Percentiles rank a stretch among this genome's conserved stretches.
phyloP scores from a whole-genome alignment of 2,888 invertebrate genomes.

The Strigamia crassipes region DNA sequence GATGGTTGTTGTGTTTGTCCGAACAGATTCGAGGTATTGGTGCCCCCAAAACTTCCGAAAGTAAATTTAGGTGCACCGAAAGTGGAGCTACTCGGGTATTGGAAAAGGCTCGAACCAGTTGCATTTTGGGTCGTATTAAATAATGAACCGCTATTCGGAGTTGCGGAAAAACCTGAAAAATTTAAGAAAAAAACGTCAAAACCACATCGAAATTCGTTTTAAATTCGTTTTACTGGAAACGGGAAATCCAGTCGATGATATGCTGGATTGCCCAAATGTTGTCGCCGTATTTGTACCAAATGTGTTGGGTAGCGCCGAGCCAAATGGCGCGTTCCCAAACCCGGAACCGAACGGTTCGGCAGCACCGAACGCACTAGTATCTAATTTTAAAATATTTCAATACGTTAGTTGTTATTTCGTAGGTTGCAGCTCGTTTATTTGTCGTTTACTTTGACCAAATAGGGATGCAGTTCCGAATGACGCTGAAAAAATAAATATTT shows the following conservation, averaged over 20 bases:
- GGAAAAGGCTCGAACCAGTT: conserved; percentile 48
- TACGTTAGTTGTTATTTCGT: no score
- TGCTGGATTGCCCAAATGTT: conserved; percentile 54
- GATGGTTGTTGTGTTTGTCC: conserved; percentile 53
- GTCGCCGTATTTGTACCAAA: conserved; percentile 59
- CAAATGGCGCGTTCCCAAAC: no score
- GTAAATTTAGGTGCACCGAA: conserved; percentile 49
- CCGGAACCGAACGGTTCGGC: no score
- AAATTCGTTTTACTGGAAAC: conserved; percentile 51
- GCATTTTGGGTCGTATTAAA: conserved; percentile 49
- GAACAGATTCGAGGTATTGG: conserved; percentile 52
- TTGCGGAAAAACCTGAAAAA: conserved; percentile 49
- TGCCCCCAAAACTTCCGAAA: conserved; percentile 51
- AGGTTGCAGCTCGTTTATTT: no score
- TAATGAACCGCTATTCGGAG: conserved; percentile 50
- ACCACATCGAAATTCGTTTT: no score
- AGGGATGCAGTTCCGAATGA: no score
- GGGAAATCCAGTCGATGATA: conserved; percentile 52
- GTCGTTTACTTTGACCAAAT: no score
- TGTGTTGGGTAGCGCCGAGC: no score
- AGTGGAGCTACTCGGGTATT: conserved; percentile 51
- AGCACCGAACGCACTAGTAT: no score
- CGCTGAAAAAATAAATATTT: no score
- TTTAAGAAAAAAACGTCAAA: background rate
- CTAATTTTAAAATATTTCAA: no score